Evolutionary conservation across 2,888 invertebrate genomes (phyloP).

Genomic region (Spialia ferax): DNA sequence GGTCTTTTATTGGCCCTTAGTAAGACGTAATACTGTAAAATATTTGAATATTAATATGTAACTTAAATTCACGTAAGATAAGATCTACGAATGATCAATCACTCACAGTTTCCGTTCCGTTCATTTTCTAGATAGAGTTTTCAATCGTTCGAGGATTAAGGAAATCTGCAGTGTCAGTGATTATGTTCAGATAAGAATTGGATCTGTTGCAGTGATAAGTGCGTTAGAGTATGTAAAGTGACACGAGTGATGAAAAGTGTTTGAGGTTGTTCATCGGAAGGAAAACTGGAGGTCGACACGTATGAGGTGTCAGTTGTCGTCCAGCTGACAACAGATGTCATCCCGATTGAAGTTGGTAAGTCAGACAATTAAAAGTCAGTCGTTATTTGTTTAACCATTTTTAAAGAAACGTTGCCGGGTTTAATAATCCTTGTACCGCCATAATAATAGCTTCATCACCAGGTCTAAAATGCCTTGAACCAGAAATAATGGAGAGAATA

Average conservation of each 20-base stretch:
- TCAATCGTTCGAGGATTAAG: neutral
- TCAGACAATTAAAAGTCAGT: slow-evolving; percentile 40
- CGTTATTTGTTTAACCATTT: no score
- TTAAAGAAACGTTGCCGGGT: no score
- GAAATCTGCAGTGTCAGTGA: slow-evolving; percentile 12
- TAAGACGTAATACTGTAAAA: slow-evolving; percentile 6
- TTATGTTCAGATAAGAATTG: slow-evolving; percentile 3
- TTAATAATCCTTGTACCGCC: no score
- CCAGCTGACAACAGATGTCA: slow-evolving; percentile 86
- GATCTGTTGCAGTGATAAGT: slow-evolving; percentile 23
- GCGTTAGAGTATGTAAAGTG: slow-evolving; percentile 56
- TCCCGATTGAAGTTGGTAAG: slow-evolving; percentile 80
- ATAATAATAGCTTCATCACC: no score
- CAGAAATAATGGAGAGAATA: no score
- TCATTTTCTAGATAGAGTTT: slow-evolving; percentile 1
- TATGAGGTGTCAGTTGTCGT: slow-evolving; percentile 85
- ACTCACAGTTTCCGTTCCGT: slow-evolving; percentile 10
- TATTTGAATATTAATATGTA: slow-evolving; percentile 19
- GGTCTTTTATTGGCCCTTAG: neutral
- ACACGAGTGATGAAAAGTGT: slow-evolving; percentile 42
- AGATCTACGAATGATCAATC: slow-evolving; percentile 17
- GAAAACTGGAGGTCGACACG: slow-evolving; percentile 84
- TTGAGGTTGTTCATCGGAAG: slow-evolving; percentile 42
- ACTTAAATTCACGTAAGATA: slow-evolving; percentile 18
- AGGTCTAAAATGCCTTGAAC: no score